Base-by-base conservation (phyloP, 1,140 invertebrate species). In the Asobara japonica region DNA sequence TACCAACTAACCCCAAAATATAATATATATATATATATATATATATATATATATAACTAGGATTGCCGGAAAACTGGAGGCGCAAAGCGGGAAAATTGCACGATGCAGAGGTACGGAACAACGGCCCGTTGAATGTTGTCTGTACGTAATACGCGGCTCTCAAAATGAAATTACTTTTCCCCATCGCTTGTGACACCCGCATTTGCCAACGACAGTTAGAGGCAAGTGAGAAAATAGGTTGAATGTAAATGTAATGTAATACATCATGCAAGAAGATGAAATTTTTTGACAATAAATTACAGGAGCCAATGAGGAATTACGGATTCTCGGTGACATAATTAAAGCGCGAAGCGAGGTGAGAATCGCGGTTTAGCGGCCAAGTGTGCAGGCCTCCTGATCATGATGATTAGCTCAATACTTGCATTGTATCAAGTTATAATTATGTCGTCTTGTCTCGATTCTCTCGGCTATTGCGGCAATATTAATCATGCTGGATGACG, bases 81-180 rank as follows among this genome's bases (percentile, higher is more conserved):
- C 45, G 45, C 20, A 51, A 7, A 51, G n/a, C 45, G 45, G 66
- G 64, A 73, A n/a, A 73, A 73, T 73, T 73, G 72, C 29, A 60
- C 64, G 41, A 62, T 38, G 45, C 45, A 51, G 45, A 69, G 38
- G 27, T 51, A 56, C 33, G 61, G 64, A 69, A 73, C 60, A 69
- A 61, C 38, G 25, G 45, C 60, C 65, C 51, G 72, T 73, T 69
- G 68, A 73, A 62, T 73, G 61, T 36, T 65, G 66, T 65, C 66
- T 27, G 25, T 45, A 36, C 60, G 60, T 22, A 70, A 45, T 41
- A 33, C 60, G 62, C 30, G 45, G 13, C 65, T 38, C 31, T 62
- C 51, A 29, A 60, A 45, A 45, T 67, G 41, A 69, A 62, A 66
- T 65, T 72, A 31, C 70, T 72, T 65, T 72, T 60, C 25, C 41